Evolutionary conservation across 2,113 vertebrate genomes (phyloP).

Genomic region (Rhea americana): DNA sequence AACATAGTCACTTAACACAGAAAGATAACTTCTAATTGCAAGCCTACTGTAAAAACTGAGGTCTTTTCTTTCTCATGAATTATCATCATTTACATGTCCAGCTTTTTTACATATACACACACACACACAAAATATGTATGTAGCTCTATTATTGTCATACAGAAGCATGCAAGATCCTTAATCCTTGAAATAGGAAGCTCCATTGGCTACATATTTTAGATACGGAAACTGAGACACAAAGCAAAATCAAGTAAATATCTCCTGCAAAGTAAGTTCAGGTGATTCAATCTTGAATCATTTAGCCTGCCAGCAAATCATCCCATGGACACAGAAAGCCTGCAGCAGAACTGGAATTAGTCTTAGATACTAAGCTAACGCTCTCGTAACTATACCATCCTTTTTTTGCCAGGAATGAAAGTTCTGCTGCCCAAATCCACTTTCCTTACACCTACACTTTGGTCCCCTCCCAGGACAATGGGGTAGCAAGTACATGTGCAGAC

Average conservation of each 20-base stretch:
- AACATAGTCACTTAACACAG: not conserved
- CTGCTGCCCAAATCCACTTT: not conserved
- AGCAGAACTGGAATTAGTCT: constrained; percentile 12
- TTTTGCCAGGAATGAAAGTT: not conserved
- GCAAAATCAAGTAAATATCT: not conserved
- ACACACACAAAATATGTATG: not conserved
- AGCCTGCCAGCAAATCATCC: not conserved
- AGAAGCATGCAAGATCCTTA: not conserved
- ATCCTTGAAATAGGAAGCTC: not conserved
- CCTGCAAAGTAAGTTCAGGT: constrained; percentile 17
- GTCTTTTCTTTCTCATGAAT: not conserved
- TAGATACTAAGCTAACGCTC: not conserved
- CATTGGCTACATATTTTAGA: not conserved
- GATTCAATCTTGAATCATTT: not conserved
- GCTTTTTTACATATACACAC: not conserved
- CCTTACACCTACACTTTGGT: not conserved
- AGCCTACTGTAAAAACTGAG: not conserved
- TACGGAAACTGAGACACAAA: not conserved
- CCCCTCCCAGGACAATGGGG: not conserved
- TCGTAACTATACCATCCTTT: not conserved
- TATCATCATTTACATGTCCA: not conserved
- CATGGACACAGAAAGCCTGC: not conserved
- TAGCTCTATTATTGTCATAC: not conserved
- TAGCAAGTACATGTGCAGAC: not conserved
- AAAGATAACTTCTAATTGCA: constrained; percentile 1